A percentile compares a stretch with the other conserved stretches of the same genome.
Conservation (phyloP, 1,140 invertebrate genomes). For the Caenorhabditis latens region DNA sequence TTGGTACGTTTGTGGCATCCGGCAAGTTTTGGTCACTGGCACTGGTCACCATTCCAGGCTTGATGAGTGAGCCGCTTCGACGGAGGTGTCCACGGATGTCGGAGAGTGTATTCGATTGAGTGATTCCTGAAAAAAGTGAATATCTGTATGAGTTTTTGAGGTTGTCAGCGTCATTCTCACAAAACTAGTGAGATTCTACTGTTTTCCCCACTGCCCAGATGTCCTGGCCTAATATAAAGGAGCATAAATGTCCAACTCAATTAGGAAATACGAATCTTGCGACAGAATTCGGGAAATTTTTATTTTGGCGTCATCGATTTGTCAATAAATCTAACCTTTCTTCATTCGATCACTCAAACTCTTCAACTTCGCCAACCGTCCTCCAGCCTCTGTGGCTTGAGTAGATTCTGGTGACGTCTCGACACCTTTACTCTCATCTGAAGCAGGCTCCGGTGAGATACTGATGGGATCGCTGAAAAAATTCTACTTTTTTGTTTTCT, state of each 20-base stretch:
- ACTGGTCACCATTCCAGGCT: not conserved
- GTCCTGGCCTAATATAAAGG: too few species aligned
- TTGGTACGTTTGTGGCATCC: not conserved
- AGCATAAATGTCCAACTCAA: too few species aligned
- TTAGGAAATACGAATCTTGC: too few species aligned
- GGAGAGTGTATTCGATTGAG: slow-evolving; percentile 22
- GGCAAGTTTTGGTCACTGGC: slow-evolving; percentile 8
- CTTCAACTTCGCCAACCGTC: not conserved
- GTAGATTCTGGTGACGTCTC: too few species aligned
- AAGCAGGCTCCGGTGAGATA: not conserved
- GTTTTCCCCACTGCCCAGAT: too few species aligned
- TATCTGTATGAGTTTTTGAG: not conserved
- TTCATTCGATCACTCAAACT: slow-evolving; percentile 44
- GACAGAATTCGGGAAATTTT: too few species aligned
- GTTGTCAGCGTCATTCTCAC: too few species aligned
- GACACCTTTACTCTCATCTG: not conserved
- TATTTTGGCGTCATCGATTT: not conserved
- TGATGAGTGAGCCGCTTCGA: not conserved
- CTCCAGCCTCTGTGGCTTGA: not conserved
- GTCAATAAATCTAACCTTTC: not conserved
- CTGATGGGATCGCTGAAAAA: too few species aligned
- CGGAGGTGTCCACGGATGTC: slow-evolving; percentile 35
- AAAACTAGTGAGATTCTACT: too few species aligned
- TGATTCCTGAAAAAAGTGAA: slow-evolving; percentile 9
- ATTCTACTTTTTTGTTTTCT: too few species aligned